Evolutionary conservation across 2,888 invertebrate genomes (phyloP).

Genomic region (Chrysomela aeneicollis): DNA sequence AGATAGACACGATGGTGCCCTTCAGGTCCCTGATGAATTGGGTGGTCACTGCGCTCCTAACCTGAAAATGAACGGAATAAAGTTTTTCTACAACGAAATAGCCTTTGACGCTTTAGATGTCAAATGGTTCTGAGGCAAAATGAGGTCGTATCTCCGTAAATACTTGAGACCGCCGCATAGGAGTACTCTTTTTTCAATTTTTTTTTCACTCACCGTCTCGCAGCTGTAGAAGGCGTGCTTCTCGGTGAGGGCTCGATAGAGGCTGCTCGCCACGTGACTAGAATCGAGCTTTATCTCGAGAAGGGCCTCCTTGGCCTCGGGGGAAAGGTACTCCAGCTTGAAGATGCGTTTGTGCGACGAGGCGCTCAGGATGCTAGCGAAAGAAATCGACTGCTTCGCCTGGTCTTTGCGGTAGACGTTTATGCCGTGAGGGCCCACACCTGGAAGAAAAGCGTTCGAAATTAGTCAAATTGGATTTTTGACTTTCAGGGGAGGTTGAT

Average conservation of each 20-base stretch:
- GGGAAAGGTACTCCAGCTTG: constrained; percentile 76
- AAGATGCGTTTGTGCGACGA: constrained; percentile 78
- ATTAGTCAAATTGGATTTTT: neutral
- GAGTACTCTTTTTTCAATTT: too few relatives aligned
- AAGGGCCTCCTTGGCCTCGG: constrained; percentile 73
- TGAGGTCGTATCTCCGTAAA: too few relatives aligned
- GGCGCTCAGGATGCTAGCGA: constrained; percentile 82
- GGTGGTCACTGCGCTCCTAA: constrained; percentile 81
- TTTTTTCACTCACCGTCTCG: too few relatives aligned
- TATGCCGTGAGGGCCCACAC: constrained; percentile 86
- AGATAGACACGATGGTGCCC: constrained; percentile 89
- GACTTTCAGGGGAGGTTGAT: neutral
- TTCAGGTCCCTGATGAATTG: constrained; percentile 90
- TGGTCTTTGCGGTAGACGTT: constrained; percentile 71
- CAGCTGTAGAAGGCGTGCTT: constrained; percentile 93
- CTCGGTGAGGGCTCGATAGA: constrained; percentile 87
- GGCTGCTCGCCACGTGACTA: constrained; percentile 80
- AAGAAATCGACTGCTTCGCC: constrained; percentile 78
- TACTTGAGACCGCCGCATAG: too few relatives aligned
- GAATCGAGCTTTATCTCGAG: constrained; percentile 84
- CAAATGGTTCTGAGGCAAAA: too few relatives aligned
- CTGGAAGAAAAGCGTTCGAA: constrained; percentile 60
- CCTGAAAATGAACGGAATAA: neutral
- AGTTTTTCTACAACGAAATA: too few relatives aligned
- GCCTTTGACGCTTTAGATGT: too few relatives aligned